These are phyloP conservation scores for Odontocolon sp. DNA, from an alignment of 2,888 invertebrate species.

Conservation along the genomic window DNA sequence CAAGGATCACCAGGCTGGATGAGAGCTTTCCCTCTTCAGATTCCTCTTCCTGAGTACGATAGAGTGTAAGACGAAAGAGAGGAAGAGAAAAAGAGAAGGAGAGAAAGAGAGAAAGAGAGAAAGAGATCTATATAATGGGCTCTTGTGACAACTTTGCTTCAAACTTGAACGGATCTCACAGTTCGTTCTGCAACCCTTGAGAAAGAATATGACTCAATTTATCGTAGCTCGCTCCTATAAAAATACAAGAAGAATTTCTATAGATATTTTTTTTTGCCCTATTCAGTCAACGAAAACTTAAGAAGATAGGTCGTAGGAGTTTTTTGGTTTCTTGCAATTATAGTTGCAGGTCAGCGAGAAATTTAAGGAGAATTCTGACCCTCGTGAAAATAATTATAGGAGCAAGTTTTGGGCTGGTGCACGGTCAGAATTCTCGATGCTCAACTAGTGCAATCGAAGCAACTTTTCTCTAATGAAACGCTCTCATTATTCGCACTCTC, in stretches of 20 bases:
- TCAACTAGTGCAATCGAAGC: too few relatives aligned
- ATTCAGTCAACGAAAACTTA: constrained; percentile 7
- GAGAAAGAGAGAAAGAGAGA: constrained; percentile 28
- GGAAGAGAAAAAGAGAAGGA: constrained; percentile 21
- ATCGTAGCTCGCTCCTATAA: constrained; percentile 20
- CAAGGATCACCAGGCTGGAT: constrained; percentile 62
- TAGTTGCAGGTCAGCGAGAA: background rate
- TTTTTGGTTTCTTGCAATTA: background rate
- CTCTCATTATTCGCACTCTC: background rate
- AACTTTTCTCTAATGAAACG: background rate
- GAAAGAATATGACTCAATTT: constrained; percentile 41
- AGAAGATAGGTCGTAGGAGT: background rate
- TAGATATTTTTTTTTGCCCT: background rate
- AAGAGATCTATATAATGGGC: constrained; percentile 30
- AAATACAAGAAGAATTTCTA: background rate
- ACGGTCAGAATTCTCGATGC: background rate
- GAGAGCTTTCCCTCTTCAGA: constrained; percentile 21
- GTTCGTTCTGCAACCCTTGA: background rate
- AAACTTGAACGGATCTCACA: constrained; percentile 25
- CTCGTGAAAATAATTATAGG: background rate
- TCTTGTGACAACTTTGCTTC: constrained; percentile 34
- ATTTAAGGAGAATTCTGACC: background rate
- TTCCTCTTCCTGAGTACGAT: background rate
- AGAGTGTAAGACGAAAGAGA: constrained; percentile 1
- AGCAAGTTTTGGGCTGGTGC: background rate